Evolutionary conservation across 2,888 invertebrate species (phyloP), one percentile per base, ranked within the genome.

Genomic region (Xylophagus ater): DNA sequence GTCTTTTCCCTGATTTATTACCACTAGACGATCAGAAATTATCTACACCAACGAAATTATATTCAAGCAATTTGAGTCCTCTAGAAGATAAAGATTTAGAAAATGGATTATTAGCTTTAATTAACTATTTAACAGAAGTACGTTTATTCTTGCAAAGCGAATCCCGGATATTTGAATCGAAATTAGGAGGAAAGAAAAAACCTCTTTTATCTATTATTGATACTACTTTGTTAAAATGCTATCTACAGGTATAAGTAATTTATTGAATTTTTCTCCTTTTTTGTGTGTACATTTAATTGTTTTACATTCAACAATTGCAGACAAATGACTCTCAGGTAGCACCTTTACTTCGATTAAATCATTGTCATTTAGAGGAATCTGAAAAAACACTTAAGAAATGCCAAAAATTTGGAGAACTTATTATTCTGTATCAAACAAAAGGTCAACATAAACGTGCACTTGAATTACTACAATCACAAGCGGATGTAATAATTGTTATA

Each of bases 251-350:
- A 64, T n/a, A n/a, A n/a, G n/a, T n/a, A n/a, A n/a, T n/a, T n/a
- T n/a, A n/a, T n/a, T n/a, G n/a, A n/a, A n/a, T n/a, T n/a, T n/a
- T n/a, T n/a, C n/a, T n/a, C n/a, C n/a, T n/a, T n/a, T n/a, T n/a
- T n/a, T n/a, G n/a, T n/a, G n/a, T n/a, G n/a, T n/a, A n/a, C n/a
- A n/a, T n/a, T n/a, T n/a, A n/a, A n/a, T n/a, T n/a, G n/a, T n/a
- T n/a, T n/a, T n/a, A n/a, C n/a, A n/a, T n/a, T 17, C 15, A 24
- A 40, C 40, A 42, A 46, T 66, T 69, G 23, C 60, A 90, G 84
- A 94, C 92, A 1, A 96, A 97, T 60, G 94, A 97, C 65, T 90
- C 90, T 0, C 69, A 94, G 36, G 86, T 97, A 2, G 90, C 92
- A 1, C 86, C 94, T 0, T 67, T 98, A 10, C 68, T 98, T 18